Evolutionary conservation across 2,888 invertebrate species (phyloP).

Genomic region (Petrolisthes cinctipes): DNA sequence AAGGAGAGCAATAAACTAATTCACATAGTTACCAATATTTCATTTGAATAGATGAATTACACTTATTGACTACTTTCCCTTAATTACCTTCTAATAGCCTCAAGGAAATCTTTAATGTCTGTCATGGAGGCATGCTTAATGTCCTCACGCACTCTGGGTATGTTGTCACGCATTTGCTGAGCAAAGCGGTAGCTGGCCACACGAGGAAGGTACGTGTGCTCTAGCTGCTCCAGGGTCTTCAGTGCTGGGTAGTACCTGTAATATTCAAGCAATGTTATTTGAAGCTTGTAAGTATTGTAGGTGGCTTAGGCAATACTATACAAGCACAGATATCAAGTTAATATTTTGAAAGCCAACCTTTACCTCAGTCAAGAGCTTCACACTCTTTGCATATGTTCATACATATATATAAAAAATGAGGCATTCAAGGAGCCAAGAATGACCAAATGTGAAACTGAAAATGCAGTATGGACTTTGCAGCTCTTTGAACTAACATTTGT

Average conservation of each 20-base stretch:
- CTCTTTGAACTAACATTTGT: too few species aligned
- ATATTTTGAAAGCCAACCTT: too few species aligned
- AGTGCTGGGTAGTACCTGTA: constrained; percentile 95
- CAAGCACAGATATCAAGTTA: too few species aligned
- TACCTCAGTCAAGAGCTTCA: too few species aligned
- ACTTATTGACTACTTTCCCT: not conserved
- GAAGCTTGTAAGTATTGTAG: not conserved
- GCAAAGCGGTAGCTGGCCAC: constrained; percentile 95
- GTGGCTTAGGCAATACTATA: not conserved
- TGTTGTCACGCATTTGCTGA: constrained; percentile 89
- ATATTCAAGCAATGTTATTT: too few species aligned
- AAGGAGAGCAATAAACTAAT: not conserved
- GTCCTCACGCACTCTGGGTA: constrained; percentile 88
- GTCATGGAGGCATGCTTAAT: constrained; percentile 97
- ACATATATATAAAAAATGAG: too few species aligned
- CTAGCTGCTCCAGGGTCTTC: constrained; percentile 95
- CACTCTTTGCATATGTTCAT: too few species aligned
- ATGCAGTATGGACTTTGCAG: not conserved
- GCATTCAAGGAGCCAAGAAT: too few species aligned
- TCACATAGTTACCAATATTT: not conserved
- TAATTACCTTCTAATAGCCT: constrained; percentile 93
- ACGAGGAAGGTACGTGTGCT: constrained; percentile 90
- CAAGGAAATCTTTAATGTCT: constrained; percentile 95
- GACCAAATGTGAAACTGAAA: not conserved
- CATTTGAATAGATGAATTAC: not conserved